phyloP scores from a whole-genome alignment of 1,140 invertebrate genomes.

The Drosophila mojavensis region DNA sequence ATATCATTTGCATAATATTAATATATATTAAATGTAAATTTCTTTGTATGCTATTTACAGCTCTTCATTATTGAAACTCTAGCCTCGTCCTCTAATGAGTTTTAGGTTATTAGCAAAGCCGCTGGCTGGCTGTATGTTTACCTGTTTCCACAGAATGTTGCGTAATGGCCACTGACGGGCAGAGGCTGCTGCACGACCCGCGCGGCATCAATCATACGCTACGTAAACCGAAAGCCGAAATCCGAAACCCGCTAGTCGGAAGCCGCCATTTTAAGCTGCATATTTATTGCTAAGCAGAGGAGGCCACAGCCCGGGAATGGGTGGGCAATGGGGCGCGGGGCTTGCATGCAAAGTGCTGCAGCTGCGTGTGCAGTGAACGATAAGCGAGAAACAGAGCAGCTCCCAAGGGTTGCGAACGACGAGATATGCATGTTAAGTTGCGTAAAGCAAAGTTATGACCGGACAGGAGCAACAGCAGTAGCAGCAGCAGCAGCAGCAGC shows the following conservation, averaged over 20 bases:
- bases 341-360: conserved; percentile 65
- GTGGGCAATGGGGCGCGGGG: conserved; percentile 10
- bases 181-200: conserved; percentile 25
- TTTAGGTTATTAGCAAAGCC: too few relatives aligned
- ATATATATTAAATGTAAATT: too few relatives aligned
- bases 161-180: conserved; percentile 43
- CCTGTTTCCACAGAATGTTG: conserved; percentile 30
- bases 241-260: conserved; percentile 76
- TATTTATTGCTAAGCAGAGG: conserved; percentile 78
- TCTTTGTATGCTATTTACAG: too few relatives aligned
- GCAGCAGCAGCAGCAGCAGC: conserved; percentile 5
- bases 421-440: conserved; percentile 81
- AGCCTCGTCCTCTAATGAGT: too few relatives aligned
- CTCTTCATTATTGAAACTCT: too few relatives aligned
- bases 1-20: too few relatives aligned
- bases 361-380: conserved; percentile 72
- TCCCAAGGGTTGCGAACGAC: conserved; percentile 62
- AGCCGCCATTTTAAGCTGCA: conserved; percentile 80
- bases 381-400: conserved; percentile 56
- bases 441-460: conserved; percentile 72
- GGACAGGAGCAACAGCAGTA: conserved; percentile 35
- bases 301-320: conserved; percentile 21
- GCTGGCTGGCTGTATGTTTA: background rate
- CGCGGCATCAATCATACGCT: conserved; percentile 77
- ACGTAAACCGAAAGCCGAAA: conserved; percentile 78